phyloP scores from a whole-genome alignment of 2,797 vertebrate species.

The Chaetodon trifasciatus region DNA sequence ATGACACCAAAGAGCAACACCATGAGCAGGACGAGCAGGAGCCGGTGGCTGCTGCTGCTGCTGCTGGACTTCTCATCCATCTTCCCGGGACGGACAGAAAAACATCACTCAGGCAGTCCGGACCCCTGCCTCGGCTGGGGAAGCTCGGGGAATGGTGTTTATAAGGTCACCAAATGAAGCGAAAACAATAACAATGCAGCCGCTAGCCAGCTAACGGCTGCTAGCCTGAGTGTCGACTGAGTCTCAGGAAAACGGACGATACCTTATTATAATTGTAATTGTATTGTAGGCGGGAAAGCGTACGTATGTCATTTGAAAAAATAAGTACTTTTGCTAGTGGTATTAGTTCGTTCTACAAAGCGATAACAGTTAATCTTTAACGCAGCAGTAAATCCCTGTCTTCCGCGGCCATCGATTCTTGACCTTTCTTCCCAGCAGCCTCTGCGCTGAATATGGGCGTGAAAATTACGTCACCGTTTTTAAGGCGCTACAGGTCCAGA shows the following conservation, averaged over 20 bases:
- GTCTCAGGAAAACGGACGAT: neutral
- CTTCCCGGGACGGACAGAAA: constrained; percentile 82
- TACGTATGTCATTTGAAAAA: neutral
- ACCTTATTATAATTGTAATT: fast-evolving
- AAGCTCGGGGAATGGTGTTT: constrained; percentile 13
- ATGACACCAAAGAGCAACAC: constrained; percentile 94
- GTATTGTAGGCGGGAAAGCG: fast-evolving
- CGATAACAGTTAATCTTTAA: neutral
- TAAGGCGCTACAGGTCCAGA: neutral
- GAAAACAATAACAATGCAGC: constrained; percentile 76
- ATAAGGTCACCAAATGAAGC: neutral
- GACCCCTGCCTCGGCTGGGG: constrained; percentile 65
- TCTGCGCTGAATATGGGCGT: constrained; percentile 61
- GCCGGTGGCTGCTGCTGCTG: constrained; percentile 87
- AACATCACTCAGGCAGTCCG: constrained; percentile 81
- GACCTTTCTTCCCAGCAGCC: constrained; percentile 82
- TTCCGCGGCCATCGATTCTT: constrained; percentile 63
- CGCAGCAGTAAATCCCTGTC: constrained; percentile 3
- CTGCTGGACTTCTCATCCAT: constrained; percentile 93
- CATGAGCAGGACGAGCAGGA: constrained; percentile 91
- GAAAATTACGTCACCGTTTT: constrained; percentile 62
- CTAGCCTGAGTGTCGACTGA: neutral
- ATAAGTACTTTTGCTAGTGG: fast-evolving
- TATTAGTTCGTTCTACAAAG: neutral
- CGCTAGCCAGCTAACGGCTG: constrained; percentile 49